Conservation (phyloP, 2,888 invertebrate species). For the Phania funesta region DNA sequence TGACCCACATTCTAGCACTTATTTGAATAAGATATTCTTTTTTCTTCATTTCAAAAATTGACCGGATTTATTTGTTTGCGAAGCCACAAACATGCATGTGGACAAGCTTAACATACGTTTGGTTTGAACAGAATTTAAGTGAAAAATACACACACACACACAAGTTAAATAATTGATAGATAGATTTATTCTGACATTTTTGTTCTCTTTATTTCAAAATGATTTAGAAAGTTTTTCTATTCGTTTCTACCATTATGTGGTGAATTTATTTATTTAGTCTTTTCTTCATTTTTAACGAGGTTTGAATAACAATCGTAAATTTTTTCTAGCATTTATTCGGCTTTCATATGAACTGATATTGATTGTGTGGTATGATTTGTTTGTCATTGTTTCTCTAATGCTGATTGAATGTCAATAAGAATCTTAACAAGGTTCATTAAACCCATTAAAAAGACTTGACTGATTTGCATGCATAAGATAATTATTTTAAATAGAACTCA, state of each 20-base stretch:
- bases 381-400: background rate
- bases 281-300: slow-evolving; percentile 41
- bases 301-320: slow-evolving; percentile 56
- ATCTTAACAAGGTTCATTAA: background rate
- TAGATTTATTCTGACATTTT: slow-evolving; percentile 1
- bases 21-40: too few relatives aligned
- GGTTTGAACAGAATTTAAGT: background rate
- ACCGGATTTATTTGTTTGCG: slow-evolving; percentile 13
- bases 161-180: slow-evolving; percentile 11
- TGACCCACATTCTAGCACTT: slow-evolving; percentile 3
- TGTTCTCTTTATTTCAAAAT: slow-evolving; percentile 21
- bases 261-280: background rate
- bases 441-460: background rate
- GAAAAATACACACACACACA: background rate
- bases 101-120: background rate
- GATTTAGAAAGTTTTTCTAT: slow-evolving; percentile 60
- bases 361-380: slow-evolving; percentile 24
- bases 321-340: background rate
- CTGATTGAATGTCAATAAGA: background rate
- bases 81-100: slow-evolving; percentile 18
- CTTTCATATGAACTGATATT: slow-evolving; percentile 4
- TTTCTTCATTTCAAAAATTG: background rate
- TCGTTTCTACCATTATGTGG: background rate
- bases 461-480: background rate
- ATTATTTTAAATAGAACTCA: background rate